Base-by-base conservation (phyloP, 30 jellyfish, hydroid and myxozoan species). In the Hydractinia echinata region DNA sequence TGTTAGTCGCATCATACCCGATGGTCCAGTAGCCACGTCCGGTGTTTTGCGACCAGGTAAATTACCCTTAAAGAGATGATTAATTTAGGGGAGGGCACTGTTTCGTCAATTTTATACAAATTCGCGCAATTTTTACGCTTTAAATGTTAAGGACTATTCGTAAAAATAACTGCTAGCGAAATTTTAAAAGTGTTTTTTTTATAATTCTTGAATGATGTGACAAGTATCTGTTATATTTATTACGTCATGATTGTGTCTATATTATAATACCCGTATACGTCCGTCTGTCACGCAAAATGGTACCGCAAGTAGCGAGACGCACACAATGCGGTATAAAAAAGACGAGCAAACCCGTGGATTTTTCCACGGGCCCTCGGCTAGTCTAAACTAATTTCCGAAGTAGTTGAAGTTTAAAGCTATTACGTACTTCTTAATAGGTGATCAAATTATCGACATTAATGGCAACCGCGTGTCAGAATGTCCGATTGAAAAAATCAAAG, bases 31-130 rank as follows among this genome's bases (percentile, higher is more conserved):
- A 15, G 97, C 97, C 18, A 85, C 94, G 9, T 83, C 97, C 4
- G 97, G 97, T 13, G 97, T 90, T 8, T 68, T 90, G 67, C 60
- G 97, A 56, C 97, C 97, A 85, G 97, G 97, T 90, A 73, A 53
- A 83, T 15, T 30, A 30, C 44, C 44, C 44, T 30, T 30, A 30
- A 30, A 30, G 44, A 30, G 44, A 30, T 30, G 44, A 30, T 30
- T 30, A 30, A 30, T 30, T 30, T 30, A 30, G 44, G 44, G 44
- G 44, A 30, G 44, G 2, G 44, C 44, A 30, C 44, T 30, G 44
- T 30, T 30, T 30, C 44, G 44, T 30, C 44, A 30, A 30, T 30
- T 30, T 30, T 30, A 30, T 30, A 30, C 44, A 30, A 30, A 30
- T 30, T 30, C 2, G 44, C 44, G 44, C 44, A 30, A 30, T 30